A percentile compares a stretch with the other conserved stretches of the same genome.
Evolutionary conservation across 2,888 invertebrate genomes (phyloP).

Genomic region (Anthophora plumipes): DNA sequence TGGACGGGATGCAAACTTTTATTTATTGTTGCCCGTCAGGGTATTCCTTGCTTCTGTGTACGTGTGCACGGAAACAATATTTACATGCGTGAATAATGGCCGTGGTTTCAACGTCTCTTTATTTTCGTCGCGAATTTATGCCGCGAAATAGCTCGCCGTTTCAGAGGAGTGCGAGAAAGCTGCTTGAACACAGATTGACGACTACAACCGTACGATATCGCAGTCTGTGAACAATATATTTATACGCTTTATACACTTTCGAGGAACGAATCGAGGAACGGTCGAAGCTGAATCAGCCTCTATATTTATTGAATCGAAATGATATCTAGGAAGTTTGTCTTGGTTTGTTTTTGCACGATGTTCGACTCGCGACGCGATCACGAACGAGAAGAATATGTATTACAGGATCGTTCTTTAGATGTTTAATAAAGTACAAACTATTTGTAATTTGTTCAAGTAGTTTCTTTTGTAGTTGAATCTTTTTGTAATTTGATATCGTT

Average conservation of each 20-base stretch:
- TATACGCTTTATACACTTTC: not conserved
- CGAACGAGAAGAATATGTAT: not conserved
- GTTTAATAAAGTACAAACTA: no score
- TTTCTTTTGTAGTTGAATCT: no score
- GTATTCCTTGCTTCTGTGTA: not conserved
- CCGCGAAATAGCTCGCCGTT: slow-evolving; percentile 7
- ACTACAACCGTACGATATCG: not conserved
- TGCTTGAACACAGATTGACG: slow-evolving; percentile 1
- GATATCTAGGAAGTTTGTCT: not conserved
- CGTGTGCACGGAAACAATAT: slow-evolving; percentile 32
- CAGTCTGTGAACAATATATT: slow-evolving; percentile 18
- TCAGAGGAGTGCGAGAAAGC: not conserved
- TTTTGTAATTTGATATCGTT: no score
- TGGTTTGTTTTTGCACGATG: not conserved
- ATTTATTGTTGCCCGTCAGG: slow-evolving; percentile 37
- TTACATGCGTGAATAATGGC: slow-evolving; percentile 45
- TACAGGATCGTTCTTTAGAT: not conserved
- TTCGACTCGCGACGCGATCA: not conserved
- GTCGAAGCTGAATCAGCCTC: not conserved
- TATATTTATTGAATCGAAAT: not conserved
- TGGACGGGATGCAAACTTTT: slow-evolving; percentile 36
- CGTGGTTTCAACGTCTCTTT: slow-evolving; percentile 10
- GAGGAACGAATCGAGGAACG: not conserved
- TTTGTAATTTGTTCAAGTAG: no score
- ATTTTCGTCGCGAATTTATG: slow-evolving; percentile 29